Evolutionary conservation across 2,888 invertebrate genomes (phyloP).

Genomic region (Calameuta filiformis): DNA sequence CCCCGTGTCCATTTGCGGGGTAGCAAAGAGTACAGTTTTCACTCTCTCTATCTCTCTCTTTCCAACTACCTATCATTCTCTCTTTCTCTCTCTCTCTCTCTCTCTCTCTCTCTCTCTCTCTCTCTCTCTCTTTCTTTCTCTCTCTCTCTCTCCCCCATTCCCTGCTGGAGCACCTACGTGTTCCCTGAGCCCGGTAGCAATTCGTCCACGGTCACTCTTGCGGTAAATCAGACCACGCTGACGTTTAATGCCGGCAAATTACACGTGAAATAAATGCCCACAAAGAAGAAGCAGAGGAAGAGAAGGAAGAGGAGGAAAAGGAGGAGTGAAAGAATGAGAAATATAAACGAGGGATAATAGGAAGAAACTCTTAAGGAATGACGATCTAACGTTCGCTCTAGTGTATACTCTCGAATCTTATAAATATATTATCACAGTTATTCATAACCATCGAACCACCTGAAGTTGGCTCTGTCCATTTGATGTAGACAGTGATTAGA

Average conservation of each 20-base stretch:
- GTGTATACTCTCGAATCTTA: not conserved
- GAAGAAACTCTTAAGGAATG: not conserved
- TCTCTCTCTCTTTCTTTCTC: not conserved
- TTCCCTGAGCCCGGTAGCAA: constrained; percentile 57
- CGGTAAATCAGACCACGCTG: constrained; percentile 62
- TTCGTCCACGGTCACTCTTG: constrained; percentile 55
- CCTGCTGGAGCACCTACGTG: constrained; percentile 40
- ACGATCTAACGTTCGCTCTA: not conserved
- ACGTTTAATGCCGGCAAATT: constrained; percentile 64
- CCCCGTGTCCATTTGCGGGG: constrained; percentile 14
- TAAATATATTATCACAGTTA: too few relatives aligned
- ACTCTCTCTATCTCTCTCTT: not conserved
- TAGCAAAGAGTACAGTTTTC: too few relatives aligned
- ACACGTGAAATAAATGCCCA: constrained; percentile 62
- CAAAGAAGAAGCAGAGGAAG: not conserved
- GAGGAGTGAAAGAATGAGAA: not conserved
- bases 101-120: constrained; percentile 2
- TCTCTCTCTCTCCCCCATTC: constrained; percentile 20
- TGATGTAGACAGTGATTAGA: too few relatives aligned
- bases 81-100: too few relatives aligned
- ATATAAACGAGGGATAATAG: not conserved
- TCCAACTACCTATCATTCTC: too few relatives aligned
- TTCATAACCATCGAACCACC: too few relatives aligned
- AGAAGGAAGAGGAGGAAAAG: constrained; percentile 17
- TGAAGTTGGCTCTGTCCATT: too few relatives aligned